Evolutionary conservation across 2,888 invertebrate genomes (phyloP).

Genomic region (Oscheius sp.): DNA sequence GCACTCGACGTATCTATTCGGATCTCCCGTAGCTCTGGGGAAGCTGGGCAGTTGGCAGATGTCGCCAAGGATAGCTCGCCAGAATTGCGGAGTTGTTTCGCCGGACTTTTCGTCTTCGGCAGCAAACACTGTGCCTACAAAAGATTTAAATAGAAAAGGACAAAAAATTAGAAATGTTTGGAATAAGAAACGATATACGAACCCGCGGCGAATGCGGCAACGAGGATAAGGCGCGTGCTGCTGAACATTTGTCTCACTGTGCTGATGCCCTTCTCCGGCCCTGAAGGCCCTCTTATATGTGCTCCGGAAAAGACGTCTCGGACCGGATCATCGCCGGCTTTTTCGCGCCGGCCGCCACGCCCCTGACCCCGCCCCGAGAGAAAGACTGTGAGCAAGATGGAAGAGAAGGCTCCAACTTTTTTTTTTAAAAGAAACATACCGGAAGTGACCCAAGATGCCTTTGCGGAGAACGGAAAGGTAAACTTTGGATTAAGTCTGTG

Average conservation of each 20-base stretch:
- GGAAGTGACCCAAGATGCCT: background rate
- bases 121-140: slow-evolving; percentile 47
- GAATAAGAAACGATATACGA: slow-evolving; percentile 5
- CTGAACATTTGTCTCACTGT: slow-evolving; percentile 24
- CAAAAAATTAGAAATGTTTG: background rate
- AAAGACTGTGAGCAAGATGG: too few relatives aligned
- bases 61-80: slow-evolving; percentile 71
- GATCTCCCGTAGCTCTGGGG: slow-evolving; percentile 69
- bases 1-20: slow-evolving; percentile 70
- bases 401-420: background rate
- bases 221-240: slow-evolving; percentile 25
- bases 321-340: slow-evolving; percentile 6
- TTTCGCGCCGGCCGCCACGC: slow-evolving; percentile 26
- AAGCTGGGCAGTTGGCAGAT: slow-evolving; percentile 71
- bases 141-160: background rate
- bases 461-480: too few relatives aligned
- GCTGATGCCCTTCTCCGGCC: slow-evolving; percentile 26
- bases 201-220: slow-evolving; percentile 33
- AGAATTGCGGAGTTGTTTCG: slow-evolving; percentile 66
- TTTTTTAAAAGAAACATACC: background rate
- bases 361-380: slow-evolving; percentile 21
- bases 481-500: too few relatives aligned
- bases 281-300: slow-evolving; percentile 18
- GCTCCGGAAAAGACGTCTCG: slow-evolving; percentile 29
- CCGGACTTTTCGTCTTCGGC: slow-evolving; percentile 55